These are phyloP conservation scores for Oceanodroma leucorhoa DNA, from an alignment of 2,797 vertebrate genomes.

Conservation along the genomic window DNA sequence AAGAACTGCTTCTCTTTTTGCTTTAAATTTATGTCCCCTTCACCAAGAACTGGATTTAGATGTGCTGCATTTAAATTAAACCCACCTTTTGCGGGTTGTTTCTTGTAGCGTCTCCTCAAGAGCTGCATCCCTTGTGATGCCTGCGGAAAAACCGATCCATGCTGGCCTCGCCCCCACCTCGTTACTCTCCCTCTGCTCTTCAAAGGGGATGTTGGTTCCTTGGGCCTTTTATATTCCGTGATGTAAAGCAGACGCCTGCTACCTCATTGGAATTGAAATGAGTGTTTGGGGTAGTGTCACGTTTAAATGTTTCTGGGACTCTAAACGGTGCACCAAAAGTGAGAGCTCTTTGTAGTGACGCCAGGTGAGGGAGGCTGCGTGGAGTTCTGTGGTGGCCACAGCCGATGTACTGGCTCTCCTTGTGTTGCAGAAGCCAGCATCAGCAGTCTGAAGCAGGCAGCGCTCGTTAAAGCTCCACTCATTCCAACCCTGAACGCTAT, in stretches of 20 bases:
- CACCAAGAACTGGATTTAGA: too few species aligned
- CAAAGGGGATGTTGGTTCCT: neutral
- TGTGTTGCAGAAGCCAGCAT: conserved; percentile 88
- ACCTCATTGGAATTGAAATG: neutral
- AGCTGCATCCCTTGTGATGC: neutral
- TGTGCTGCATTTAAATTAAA: fast-evolving
- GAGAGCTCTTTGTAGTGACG: fast-evolving
- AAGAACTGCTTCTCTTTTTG: neutral
- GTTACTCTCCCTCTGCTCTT: neutral
- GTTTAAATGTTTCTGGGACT: too few species aligned
- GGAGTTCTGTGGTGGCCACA: neutral
- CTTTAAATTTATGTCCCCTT: neutral
- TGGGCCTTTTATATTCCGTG: neutral
- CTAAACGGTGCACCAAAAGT: neutral
- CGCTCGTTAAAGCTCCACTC: conserved; percentile 88
- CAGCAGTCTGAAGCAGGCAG: conserved; percentile 93
- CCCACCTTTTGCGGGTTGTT: fast-evolving
- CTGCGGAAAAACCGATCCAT: neutral
- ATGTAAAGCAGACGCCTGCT: fast-evolving
- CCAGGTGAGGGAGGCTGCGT: neutral
- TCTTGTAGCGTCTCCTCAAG: neutral
- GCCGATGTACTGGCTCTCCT: neutral
- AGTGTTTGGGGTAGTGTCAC: fast-evolving
- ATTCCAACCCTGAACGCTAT: conserved; percentile 91
- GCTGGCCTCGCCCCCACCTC: fast-evolving